A percentile compares a stretch with the other conserved stretches of the same genome.
These are phyloP conservation scores for Melanitta fusca DNA, from an alignment of 2,797 vertebrate genomes.

Conservation along the genomic window DNA sequence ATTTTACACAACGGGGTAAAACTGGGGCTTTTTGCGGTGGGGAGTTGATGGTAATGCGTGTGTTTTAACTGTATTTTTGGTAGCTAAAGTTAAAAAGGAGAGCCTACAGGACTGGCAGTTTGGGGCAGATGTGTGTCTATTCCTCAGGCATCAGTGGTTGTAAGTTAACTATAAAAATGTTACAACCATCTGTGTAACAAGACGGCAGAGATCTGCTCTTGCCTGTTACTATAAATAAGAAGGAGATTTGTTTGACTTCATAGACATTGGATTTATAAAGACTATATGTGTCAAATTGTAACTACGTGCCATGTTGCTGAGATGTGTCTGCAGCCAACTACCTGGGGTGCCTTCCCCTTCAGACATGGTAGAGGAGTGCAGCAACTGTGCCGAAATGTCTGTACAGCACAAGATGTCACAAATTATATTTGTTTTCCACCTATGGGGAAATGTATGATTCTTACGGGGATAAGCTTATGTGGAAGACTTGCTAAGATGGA, in stretches of 20 bases:
- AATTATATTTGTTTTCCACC: slow-evolving; percentile 27
- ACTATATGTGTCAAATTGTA: slow-evolving; percentile 63
- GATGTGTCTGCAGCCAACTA: slow-evolving; percentile 66
- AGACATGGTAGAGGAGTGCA: slow-evolving; percentile 50
- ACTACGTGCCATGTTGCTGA: slow-evolving; percentile 38
- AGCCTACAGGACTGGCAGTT: slow-evolving; percentile 75
- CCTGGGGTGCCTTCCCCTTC: slow-evolving; percentile 63
- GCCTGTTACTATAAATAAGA: slow-evolving; percentile 72
- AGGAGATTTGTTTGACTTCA: slow-evolving; percentile 73
- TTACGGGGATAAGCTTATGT: slow-evolving; percentile 1
- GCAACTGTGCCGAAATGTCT: slow-evolving; percentile 58
- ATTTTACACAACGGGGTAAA: background rate
- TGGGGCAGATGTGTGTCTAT: slow-evolving; percentile 77
- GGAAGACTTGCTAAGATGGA: slow-evolving; percentile 19
- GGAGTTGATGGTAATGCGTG: background rate
- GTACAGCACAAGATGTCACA: background rate
- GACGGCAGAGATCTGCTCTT: slow-evolving; percentile 69
- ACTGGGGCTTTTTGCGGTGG: background rate
- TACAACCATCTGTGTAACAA: slow-evolving; percentile 79
- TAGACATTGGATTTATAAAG: slow-evolving; percentile 70
- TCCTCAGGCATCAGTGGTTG: slow-evolving; percentile 77
- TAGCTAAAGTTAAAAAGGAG: slow-evolving; percentile 71
- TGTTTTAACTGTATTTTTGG: slow-evolving; percentile 52
- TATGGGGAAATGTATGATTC: slow-evolving; percentile 41
- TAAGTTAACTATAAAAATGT: slow-evolving; percentile 79